Evolutionary conservation across 2,888 invertebrate genomes (phyloP), one percentile per base, ranked within the genome.

Genomic region (Macroteleia sp.): DNA sequence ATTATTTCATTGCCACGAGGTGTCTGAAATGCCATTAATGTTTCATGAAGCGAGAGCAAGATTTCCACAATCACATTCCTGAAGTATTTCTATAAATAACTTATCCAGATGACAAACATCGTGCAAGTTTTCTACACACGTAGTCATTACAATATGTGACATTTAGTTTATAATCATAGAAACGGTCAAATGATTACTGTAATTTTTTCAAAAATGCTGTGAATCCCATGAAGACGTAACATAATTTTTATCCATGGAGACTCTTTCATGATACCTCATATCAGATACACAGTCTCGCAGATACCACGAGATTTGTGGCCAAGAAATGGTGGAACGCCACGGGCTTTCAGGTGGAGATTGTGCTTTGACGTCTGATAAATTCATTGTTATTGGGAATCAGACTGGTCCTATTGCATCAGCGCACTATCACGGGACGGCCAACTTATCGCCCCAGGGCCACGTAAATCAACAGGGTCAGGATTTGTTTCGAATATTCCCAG

Each of bases 371-470:
- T 93, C 92, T 95, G 95, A 95, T 95, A 94, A 95, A 95, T 95
- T 95, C 95, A 94, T 95, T 94, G 95, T 94, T 95, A 95, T 95
- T 94, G 94, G 94, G n/a, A 94, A 94, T 93, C 93, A 93, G 93
- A 89, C 88, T 84, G 87, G 88, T 87, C 85, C 87, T 81, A 82
- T 86, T 84, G 83, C 84, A 81, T 81, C 79, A 64, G 62, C 73
- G 79, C 62, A 80, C 85, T 87, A 32, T 39, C 22, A 50, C 59
- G 57, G 61, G 46, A 44, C 14, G 69, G 74, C 46, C 83, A 82
- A 83, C 82, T 83, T 85, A 86, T 86, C 87, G 86, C 86, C 85
- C 82, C 66, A 69, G 84, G 85, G 86, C 83, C 62, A 80, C 85
- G 87, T 88, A 88, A 88, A 88, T 88, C 88, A 88, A 79, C 56